These are phyloP conservation scores for Polydrusus cervinus DNA, from an alignment of 2,888 invertebrate genomes.

Conservation along the genomic window DNA sequence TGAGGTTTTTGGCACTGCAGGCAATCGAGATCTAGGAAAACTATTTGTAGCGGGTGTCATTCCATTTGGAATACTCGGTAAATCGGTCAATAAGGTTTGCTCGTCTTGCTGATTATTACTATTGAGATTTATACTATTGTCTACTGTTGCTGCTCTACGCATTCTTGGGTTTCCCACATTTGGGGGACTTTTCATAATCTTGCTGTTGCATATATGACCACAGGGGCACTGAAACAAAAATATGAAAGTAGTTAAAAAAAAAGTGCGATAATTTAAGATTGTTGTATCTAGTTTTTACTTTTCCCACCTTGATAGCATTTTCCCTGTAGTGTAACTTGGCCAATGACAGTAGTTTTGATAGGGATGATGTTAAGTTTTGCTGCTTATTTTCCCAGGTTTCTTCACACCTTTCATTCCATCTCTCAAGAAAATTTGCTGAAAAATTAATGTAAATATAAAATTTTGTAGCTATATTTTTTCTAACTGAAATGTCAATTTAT, in stretches of 20 bases:
- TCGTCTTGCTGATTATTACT: background rate
- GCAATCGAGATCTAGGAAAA: slow-evolving; percentile 49
- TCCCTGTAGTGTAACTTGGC: slow-evolving; percentile 71
- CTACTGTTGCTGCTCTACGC: slow-evolving; percentile 16
- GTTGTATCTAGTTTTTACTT: background rate
- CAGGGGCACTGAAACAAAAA: slow-evolving; percentile 71
- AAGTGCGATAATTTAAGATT: background rate
- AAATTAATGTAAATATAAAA: background rate
- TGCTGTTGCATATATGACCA: slow-evolving; percentile 73
- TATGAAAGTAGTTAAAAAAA: background rate
- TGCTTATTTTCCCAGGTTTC: slow-evolving; percentile 49
- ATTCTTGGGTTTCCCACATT: slow-evolving; percentile 5
- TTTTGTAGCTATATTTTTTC: background rate
- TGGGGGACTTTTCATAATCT: slow-evolving; percentile 47
- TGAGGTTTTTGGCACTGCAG: slow-evolving; percentile 52
- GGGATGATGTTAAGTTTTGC: slow-evolving; percentile 65
- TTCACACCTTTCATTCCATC: slow-evolving; percentile 47
- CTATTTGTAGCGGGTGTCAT: background rate
- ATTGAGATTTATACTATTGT: background rate
- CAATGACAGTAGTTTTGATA: slow-evolving; percentile 75
- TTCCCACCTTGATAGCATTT: slow-evolving; percentile 65
- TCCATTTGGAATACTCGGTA: slow-evolving; percentile 6
- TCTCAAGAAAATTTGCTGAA: slow-evolving; percentile 50
- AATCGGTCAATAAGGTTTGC: background rate
- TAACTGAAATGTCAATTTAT: too few species aligned